Evolutionary conservation across 2,797 vertebrate species (phyloP).

Genomic region (Galago senegalensis): DNA sequence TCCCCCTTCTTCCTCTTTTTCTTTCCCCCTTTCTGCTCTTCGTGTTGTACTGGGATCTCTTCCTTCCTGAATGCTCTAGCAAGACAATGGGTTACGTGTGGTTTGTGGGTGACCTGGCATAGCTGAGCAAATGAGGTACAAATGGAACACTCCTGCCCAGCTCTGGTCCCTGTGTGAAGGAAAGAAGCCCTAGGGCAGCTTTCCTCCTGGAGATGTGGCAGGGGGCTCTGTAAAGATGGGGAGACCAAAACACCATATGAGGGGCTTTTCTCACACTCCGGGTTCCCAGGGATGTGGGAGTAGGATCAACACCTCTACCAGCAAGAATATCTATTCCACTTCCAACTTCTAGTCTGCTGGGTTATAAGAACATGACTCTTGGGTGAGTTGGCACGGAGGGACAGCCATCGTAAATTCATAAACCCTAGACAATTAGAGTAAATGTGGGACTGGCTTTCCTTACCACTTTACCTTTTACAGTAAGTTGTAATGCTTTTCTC

Average conservation of each 20-base stretch:
- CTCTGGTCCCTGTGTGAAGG: neutral
- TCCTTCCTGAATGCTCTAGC: neutral
- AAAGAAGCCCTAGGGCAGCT: neutral
- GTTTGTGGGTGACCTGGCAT: neutral
- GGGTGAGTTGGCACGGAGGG: neutral
- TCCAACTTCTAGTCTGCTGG: neutral
- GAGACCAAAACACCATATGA: neutral
- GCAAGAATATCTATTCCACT: neutral
- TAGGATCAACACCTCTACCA: neutral
- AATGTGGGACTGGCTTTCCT: neutral
- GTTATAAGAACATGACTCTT: neutral
- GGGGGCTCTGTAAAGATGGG: neutral
- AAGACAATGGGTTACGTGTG: neutral
- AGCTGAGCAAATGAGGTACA: neutral
- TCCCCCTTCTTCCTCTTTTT: neutral
- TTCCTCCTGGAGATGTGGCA: too few relatives aligned
- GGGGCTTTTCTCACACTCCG: neutral
- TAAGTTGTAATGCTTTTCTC: constrained; percentile 32
- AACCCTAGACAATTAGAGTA: neutral
- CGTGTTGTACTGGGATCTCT: neutral
- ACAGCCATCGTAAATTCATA: neutral
- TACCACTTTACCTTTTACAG: neutral
- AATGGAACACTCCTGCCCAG: neutral
- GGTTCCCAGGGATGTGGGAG: neutral
- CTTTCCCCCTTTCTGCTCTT: neutral